Evolutionary conservation across 2,113 vertebrate species (phyloP).

Genomic region (Illadopsis cleaveri): DNA sequence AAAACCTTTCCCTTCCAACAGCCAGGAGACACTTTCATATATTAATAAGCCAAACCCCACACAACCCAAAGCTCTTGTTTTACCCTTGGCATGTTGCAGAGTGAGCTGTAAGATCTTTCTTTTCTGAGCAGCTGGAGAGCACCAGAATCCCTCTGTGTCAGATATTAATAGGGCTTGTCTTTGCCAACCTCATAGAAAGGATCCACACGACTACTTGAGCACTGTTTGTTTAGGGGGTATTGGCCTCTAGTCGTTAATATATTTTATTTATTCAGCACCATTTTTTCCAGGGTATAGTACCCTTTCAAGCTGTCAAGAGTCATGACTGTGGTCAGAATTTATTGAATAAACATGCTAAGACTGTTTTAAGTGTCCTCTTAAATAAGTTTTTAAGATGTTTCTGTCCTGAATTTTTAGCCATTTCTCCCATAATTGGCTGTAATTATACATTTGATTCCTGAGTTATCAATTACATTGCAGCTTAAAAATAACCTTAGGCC

Average conservation of each 20-base stretch:
- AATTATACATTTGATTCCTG: not conserved
- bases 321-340: not conserved
- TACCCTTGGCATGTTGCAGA: not conserved
- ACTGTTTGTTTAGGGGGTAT: not conserved
- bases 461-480: not conserved
- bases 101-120: not conserved
- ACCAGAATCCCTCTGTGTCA: not conserved
- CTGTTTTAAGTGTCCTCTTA: not conserved
- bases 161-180: not conserved
- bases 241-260: not conserved
- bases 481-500: not conserved
- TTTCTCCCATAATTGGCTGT: not conserved
- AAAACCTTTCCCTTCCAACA: not conserved
- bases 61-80: not conserved
- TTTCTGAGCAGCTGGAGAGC: not conserved
- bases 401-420: not conserved
- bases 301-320: not conserved
- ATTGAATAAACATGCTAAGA: not conserved
- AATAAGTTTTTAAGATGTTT: not conserved
- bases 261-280: not conserved
- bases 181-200: not conserved
- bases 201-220: not conserved
- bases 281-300: not conserved
- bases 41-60: not conserved
- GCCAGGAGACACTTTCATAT: not conserved